Conservation (phyloP, 2,113 vertebrate species). For the Chionodraco myersi region DNA sequence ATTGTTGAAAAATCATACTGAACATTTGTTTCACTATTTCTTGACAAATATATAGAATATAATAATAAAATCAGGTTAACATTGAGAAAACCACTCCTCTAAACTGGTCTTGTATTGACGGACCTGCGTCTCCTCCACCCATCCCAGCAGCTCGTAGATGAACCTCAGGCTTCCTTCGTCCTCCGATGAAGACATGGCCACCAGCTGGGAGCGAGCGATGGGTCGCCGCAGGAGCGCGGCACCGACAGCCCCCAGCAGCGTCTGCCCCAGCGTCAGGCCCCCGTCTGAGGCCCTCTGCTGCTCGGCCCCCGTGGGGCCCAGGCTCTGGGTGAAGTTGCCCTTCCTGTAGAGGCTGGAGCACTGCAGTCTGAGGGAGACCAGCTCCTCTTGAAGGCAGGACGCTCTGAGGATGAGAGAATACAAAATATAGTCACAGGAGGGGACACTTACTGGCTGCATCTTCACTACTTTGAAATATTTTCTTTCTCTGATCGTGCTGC, state of each 20-base stretch:
- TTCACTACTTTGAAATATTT: too few relatives aligned
- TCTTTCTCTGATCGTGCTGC: too few relatives aligned
- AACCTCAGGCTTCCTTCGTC: slow-evolving; percentile 96
- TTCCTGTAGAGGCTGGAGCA: slow-evolving; percentile 96
- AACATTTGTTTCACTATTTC: background rate
- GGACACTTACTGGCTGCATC: background rate
- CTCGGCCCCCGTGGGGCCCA: slow-evolving; percentile 78
- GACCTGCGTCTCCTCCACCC: slow-evolving; percentile 98
- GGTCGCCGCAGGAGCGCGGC: slow-evolving; percentile 92
- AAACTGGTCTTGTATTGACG: background rate
- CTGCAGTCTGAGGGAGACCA: slow-evolving; percentile 92
- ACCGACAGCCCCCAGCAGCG: slow-evolving; percentile 79
- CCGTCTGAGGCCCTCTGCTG: slow-evolving; percentile 76
- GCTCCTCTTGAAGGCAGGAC: slow-evolving; percentile 93
- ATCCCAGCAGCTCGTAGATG: slow-evolving; percentile 96
- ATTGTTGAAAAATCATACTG: background rate
- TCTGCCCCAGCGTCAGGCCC: slow-evolving; percentile 85
- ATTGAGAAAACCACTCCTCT: too few relatives aligned
- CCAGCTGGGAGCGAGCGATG: slow-evolving; percentile 90
- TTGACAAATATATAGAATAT: background rate
- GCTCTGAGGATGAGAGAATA: slow-evolving; percentile 78
- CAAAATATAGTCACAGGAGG: background rate
- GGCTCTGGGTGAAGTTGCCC: slow-evolving; percentile 87
- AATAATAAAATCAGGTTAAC: background rate
- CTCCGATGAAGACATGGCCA: slow-evolving; percentile 95